Base-by-base conservation (phyloP, 2,113 vertebrate genomes). In the Choloepus hoffmanni region DNA sequence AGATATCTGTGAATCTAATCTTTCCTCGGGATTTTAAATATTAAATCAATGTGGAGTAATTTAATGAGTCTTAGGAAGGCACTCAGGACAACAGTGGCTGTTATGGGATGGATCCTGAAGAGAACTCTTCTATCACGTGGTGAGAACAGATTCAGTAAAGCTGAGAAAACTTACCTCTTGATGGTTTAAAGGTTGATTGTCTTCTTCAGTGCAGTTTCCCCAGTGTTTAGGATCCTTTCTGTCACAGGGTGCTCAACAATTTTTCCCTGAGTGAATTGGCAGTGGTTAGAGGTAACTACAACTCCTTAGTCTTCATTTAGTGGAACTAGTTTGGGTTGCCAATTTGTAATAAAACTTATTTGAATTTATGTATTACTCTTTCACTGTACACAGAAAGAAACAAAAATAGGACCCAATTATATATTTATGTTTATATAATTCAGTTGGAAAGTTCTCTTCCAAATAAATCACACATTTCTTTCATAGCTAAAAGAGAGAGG, bases 341-440 rank as follows among this genome's bases (percentile, higher is more conserved):
- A 15, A 16, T 85, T 79, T 94, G 26, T 53, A 84, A 82, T 67
- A 70, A 82, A 58, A 19, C n/a, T 28, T 83, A 53, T 86, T 92
- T 78, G 12, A 77, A 65, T 65, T 65, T 92, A 72, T 48, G 19
- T 63, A 55, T 68, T 70, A n/a, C 72, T 87, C 40, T 23, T 65
- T 78, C 14, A 65, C 2, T 55, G 19, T 23, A 65, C 19, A 50
- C 24, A 50, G 23, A 92, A 5, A 68, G 26, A 50, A 58, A 53
- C 10, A 91, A 53, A 67, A 76, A 70, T 77, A 53, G 62, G n/a
- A 86, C 62, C 62, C 2, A 77, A 68, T 63, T 88, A 55, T 36
- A 40, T 83, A 84, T 62, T 72, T 79, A 48, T 62, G 53, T 70
- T 89, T 89, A 74, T 82, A 33, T 77, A 70, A 77, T 93, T 83